Evolutionary conservation across 2,797 vertebrate species (phyloP), one percentile per base, ranked within the genome.

Genomic region (Phaenicophaeus curvirostris): DNA sequence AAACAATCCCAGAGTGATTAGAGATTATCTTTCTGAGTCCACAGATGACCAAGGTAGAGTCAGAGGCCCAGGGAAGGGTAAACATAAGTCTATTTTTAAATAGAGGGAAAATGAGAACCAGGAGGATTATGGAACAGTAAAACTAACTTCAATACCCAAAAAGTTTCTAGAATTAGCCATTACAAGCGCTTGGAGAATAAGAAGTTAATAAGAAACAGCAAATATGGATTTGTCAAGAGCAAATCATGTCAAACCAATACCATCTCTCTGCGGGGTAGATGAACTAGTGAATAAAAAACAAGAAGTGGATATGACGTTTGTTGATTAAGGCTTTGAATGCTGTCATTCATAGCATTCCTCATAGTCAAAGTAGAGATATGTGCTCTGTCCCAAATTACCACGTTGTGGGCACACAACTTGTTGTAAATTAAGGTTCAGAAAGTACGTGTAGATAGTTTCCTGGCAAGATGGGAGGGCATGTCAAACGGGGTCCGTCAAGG

Each of bases 191-290:
- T 63, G 54, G 96, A 97, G 97, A 96, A 94, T 83, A 95, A 95
- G 87, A 93, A 96, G 87, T 95, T 97, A 97, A 95, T 96, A 97
- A 96, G 96, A 97, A 97, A 96, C 95, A 97, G 97, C 96, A 94
- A 96, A 79, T 86, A 89, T 63, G 96, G 90, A 93, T 96, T 97
- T 96, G 86, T 96, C 94, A 96, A 94, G 94, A 96, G 74, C 94
- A 95, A 95, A 95, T 96, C 90, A 77, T 23, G 35, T 89, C 86
- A 87, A 90, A 80, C 33, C 53, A 55, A 35, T 66, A 31, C 57
- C 31, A 50, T 93, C 94, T 80, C 57, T 72, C 76, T 58, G 53
- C 68, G 54, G 86, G 37, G 44, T 19, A 42, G 63, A 54, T 57
- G 84, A 89, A 30, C 57, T 85, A 66, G 81, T 85, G 90, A 92